phyloP scores from a whole-genome alignment of 2,113 vertebrate species.

The Thryonomys swinderianus region DNA sequence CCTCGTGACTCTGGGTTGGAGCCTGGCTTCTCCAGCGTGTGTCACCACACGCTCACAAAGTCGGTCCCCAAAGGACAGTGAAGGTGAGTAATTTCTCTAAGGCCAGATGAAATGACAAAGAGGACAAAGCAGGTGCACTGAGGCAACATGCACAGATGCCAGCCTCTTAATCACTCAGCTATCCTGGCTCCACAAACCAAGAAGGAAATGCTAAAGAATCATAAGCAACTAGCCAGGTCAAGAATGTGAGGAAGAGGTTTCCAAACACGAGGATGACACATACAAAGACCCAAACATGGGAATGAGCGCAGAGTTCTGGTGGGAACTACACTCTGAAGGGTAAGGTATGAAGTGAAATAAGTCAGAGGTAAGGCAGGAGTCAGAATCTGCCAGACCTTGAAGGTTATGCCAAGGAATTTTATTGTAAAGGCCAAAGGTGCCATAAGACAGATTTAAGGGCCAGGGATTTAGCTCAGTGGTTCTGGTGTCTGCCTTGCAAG shows the following conservation, averaged over 20 bases:
- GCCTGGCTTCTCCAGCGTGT: background rate
- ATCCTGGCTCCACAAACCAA: background rate
- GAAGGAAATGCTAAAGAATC: background rate
- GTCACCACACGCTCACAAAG: background rate
- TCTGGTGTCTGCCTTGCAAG: no score
- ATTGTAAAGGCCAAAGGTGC: background rate
- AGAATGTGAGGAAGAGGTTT: background rate
- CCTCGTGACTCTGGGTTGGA: background rate
- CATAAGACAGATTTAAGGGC: background rate
- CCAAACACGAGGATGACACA: background rate
- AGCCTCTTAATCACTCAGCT: background rate
- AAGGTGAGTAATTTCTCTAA: background rate
- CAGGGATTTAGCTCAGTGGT: no score
- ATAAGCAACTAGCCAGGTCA: background rate
- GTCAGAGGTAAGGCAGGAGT: background rate
- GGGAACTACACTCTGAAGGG: background rate
- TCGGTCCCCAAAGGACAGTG: background rate
- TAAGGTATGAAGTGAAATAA: fast-evolving
- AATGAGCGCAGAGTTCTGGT: background rate
- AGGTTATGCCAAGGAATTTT: background rate
- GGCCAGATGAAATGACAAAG: background rate
- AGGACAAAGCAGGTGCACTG: background rate
- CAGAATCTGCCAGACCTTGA: background rate
- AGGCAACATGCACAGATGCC: background rate
- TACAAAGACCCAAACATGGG: background rate